Conservation (phyloP, 1,140 invertebrate species). For the Conus betulinus region DNA sequence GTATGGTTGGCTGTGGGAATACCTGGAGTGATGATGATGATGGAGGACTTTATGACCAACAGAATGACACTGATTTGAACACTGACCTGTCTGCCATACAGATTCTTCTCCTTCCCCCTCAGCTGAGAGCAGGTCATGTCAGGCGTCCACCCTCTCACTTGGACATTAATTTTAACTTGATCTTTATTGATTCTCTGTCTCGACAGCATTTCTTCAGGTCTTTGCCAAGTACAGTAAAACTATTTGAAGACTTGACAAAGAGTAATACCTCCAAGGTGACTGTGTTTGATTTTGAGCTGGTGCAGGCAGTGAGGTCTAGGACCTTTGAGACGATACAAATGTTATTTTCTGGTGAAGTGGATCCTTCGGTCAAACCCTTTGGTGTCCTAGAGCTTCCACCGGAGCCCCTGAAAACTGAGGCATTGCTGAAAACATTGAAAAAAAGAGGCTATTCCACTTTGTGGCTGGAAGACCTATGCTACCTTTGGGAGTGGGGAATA, state of each 20-base stretch:
- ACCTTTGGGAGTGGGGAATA: slow-evolving; percentile 72
- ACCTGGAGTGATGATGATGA: background rate
- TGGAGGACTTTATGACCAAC: slow-evolving; percentile 5
- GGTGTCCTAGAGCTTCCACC: slow-evolving; percentile 60
- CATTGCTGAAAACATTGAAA: slow-evolving; percentile 59
- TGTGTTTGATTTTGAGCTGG: slow-evolving; percentile 69
- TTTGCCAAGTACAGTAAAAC: slow-evolving; percentile 61
- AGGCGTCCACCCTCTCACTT: background rate
- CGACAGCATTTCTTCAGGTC: slow-evolving; percentile 71
- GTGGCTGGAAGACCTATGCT: slow-evolving; percentile 73
- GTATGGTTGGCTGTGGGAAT: slow-evolving; percentile 36
- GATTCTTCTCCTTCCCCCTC: slow-evolving; percentile 57
- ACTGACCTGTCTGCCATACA: slow-evolving; percentile 39
- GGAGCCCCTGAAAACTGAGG: slow-evolving; percentile 56
- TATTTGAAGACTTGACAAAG: slow-evolving; percentile 41
- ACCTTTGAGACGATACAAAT: slow-evolving; percentile 70
- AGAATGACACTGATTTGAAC: slow-evolving; percentile 27
- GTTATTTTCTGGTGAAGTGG: slow-evolving; percentile 58
- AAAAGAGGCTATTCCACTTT: slow-evolving; percentile 63
- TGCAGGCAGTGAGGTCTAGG: slow-evolving; percentile 68
- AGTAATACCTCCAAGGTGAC: background rate
- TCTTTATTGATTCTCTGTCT: slow-evolving; percentile 72
- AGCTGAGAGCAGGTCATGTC: background rate
- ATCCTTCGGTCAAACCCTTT: slow-evolving; percentile 65
- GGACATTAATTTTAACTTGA: slow-evolving; percentile 67